phyloP scores from a whole-genome alignment of 2,113 vertebrate species.

The Oxygymnocypris stewartii region DNA sequence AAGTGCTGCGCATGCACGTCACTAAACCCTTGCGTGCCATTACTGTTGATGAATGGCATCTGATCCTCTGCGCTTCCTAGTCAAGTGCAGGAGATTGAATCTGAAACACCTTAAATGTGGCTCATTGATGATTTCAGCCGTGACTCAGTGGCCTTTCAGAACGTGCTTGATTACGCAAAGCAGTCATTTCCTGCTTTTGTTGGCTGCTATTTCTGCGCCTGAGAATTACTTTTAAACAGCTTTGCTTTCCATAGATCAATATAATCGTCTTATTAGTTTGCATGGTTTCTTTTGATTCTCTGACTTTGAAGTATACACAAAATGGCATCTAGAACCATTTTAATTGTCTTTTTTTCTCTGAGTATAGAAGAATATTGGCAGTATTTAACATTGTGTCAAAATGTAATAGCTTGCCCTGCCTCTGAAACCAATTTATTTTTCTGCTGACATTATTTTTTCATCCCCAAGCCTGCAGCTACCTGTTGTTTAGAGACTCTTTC shows the following conservation, averaged over 20 bases:
- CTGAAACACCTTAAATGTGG: background rate
- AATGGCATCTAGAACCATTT: background rate
- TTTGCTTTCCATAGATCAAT: background rate
- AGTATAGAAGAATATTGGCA: background rate
- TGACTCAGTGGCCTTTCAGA: conserved; percentile 12
- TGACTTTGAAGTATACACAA: background rate
- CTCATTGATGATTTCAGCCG: background rate
- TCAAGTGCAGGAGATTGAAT: conserved; percentile 20
- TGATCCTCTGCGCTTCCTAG: background rate
- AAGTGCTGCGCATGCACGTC: conserved; percentile 17
- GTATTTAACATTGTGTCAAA: background rate
- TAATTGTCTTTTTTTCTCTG: background rate
- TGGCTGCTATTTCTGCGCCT: background rate
- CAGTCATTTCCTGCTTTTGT: background rate
- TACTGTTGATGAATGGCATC: conserved; percentile 36
- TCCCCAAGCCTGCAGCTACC: background rate
- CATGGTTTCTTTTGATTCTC: background rate
- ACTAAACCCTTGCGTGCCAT: conserved; percentile 28
- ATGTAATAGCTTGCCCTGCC: background rate
- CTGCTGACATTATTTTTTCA: background rate
- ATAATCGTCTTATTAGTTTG: background rate
- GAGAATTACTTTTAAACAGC: conserved; percentile 1
- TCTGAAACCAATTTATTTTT: background rate
- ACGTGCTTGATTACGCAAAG: background rate
- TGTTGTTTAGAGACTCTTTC: background rate